These are phyloP conservation scores for Etheostoma nigrum DNA, from an alignment of 2,797 vertebrate genomes.

Conservation along the genomic window DNA sequence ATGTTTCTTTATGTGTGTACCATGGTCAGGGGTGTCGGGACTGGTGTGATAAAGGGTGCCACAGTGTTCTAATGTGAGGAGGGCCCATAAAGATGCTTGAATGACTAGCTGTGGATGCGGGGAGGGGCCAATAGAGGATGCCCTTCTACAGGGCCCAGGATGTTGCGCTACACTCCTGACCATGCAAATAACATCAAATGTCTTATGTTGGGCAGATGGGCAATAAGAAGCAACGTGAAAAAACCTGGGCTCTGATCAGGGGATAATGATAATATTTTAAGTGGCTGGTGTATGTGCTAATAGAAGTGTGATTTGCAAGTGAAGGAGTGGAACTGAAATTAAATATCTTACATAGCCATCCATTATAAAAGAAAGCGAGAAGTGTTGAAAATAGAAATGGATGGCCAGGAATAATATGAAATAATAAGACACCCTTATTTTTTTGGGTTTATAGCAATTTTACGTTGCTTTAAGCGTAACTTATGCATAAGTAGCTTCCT, in stretches of 20 bases:
- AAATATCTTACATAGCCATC: neutral
- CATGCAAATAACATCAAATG: neutral
- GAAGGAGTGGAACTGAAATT: neutral
- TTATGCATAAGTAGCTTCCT: no score
- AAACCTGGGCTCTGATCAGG: neutral
- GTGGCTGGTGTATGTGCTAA: neutral
- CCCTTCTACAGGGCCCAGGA: no score
- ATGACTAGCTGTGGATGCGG: no score
- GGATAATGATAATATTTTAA: neutral
- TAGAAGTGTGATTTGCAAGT: slow-evolving; percentile 4
- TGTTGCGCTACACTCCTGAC: no score
- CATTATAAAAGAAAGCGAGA: neutral
- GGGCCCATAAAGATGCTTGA: no score
- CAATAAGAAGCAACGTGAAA: neutral
- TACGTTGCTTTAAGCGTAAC: no score
- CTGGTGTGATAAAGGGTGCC: no score
- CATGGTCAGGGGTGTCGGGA: neutral
- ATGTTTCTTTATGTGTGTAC: neutral
- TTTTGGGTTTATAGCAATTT: neutral
- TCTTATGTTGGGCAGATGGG: neutral
- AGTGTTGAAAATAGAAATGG: neutral
- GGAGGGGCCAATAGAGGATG: no score
- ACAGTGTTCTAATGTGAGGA: no score
- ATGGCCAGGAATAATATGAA: neutral
- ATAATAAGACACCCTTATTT: neutral